Evolutionary conservation across 2,888 invertebrate genomes (phyloP), one percentile per base, ranked within the genome.

Genomic region (Hypena proboscidalis): DNA sequence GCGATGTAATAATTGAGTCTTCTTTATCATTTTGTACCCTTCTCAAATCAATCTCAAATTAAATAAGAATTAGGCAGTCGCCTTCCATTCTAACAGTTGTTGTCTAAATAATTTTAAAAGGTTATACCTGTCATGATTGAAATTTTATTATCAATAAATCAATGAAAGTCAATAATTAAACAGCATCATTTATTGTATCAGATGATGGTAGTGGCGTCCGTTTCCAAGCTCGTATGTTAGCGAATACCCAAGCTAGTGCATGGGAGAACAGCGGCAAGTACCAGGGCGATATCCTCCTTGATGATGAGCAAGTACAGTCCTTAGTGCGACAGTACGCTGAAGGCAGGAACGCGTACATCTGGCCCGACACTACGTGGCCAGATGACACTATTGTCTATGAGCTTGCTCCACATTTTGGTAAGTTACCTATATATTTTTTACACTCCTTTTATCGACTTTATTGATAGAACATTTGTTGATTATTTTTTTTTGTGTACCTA

Each of bases 281-380:
- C 67, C 65, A 83, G 53, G 83, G 83, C 0, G 83, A 83, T 51
- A 82, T 83, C 2, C 35, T 79, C 4, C 67, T 83, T 27, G 72
- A 74, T 15, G 75, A 79, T 7, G 65, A 67, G 27, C 58, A 71
- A 37, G 61, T 77, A 1, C 67, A 77, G 7, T 15, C 33, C n/a
- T 59, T 82, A 62, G 41, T 80, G 1, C 34, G 63, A 22, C 65
- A 74, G 40, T 80, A 63, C 39, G 46, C 75, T 0, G 19, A 35
- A 8, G 72, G 72, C 5, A 58, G 73, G n/a, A 74, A 69, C 43
- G 80, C 79, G 0, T 74, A 77, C 56, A 67, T 60, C 42, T 67
- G 65, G 66, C 70, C 74, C 0, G 61, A 72, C 46, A 70, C 72
- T 8, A 62, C 52, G 17, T 82, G 82, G 81, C 80, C 80, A 0